Conservation (phyloP, 2,113 vertebrate genomes). For the Sylvicapra grimmia region DNA sequence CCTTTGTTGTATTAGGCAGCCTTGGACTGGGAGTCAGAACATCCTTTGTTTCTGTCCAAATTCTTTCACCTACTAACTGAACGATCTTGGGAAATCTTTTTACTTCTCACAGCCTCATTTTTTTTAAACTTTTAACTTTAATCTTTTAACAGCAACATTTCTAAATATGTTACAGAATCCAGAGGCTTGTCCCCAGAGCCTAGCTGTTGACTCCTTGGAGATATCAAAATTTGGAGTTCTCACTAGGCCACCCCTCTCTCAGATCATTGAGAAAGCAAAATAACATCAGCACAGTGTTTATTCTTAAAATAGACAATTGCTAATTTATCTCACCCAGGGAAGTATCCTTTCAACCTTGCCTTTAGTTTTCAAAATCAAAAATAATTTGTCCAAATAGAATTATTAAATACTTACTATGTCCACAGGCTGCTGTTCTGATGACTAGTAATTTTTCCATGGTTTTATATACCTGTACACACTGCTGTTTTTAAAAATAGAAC, state of each 20-base stretch:
- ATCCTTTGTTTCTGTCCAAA: neutral
- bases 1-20: neutral
- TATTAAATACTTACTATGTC: neutral
- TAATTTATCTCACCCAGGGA: neutral
- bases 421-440: neutral
- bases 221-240: neutral
- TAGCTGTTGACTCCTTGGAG: neutral
- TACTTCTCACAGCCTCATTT: neutral
- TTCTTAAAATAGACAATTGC: neutral
- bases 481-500: neutral
- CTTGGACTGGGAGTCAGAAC: neutral
- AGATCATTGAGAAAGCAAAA: neutral
- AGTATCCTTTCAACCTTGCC: neutral
- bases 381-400: neutral
- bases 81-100: neutral
- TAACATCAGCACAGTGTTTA: neutral
- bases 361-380: slow-evolving; percentile 5
- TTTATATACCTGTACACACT: neutral
- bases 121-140: neutral
- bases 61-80: neutral
- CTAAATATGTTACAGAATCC: neutral
- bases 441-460: neutral
- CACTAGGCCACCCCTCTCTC: neutral
- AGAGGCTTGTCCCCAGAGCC: neutral
- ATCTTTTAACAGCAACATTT: neutral